Evolutionary conservation across 2,888 invertebrate genomes (phyloP).

Genomic region (Brenthis hecate): DNA sequence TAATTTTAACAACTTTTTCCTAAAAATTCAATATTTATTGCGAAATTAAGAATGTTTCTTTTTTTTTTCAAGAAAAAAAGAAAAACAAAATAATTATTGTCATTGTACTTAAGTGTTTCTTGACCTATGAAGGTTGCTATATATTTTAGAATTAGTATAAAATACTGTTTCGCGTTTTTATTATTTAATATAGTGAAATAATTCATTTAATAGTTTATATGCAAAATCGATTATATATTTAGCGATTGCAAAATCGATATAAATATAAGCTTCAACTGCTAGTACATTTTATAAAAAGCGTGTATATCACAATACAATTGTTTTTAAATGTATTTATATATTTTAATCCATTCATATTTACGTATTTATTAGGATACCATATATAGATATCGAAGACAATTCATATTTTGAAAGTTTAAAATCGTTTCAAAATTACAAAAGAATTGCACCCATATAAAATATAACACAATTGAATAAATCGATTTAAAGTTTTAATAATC

Average conservation of each 20-base stretch:
- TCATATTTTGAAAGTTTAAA: slow-evolving; percentile 5
- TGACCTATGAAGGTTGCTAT: background rate
- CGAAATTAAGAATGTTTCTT: too few relatives aligned
- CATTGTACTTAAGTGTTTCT: background rate
- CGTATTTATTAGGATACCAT: background rate
- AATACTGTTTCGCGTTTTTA: slow-evolving; percentile 27
- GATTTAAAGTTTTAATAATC: background rate
- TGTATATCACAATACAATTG: slow-evolving; percentile 15
- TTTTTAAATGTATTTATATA: background rate
- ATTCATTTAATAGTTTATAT: background rate
- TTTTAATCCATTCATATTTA: background rate
- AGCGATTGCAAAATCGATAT: slow-evolving; percentile 17
- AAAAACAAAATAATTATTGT: too few relatives aligned
- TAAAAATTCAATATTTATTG: too few relatives aligned
- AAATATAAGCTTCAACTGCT: background rate
- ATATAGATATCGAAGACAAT: background rate
- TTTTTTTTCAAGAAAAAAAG: too few relatives aligned
- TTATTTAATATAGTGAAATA: background rate
- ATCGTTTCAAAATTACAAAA: background rate
- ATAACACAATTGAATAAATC: background rate
- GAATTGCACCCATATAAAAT: background rate
- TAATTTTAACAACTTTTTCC: too few relatives aligned
- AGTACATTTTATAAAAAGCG: background rate
- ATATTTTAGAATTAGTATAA: slow-evolving; percentile 16
- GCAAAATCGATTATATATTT: slow-evolving; percentile 1